Percentiles rank a stretch among this genome's conserved stretches.
Conservation (phyloP, 1,140 invertebrate genomes). For the Muscidifurax raptorellus region DNA sequence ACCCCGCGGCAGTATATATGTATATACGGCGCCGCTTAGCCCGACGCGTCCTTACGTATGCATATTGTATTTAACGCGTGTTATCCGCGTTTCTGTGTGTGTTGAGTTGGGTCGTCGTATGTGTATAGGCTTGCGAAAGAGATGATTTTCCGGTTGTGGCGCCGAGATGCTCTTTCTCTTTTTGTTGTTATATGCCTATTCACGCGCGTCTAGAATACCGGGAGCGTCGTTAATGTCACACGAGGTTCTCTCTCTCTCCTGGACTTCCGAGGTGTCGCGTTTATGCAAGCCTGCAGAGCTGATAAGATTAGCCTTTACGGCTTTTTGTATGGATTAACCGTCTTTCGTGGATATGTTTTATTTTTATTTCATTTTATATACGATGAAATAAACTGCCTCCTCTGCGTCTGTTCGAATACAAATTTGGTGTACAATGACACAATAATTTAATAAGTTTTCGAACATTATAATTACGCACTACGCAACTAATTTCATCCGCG, state of each 20-base stretch:
- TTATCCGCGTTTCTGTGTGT: too few relatives aligned
- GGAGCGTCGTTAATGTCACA: not conserved
- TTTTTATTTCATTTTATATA: too few relatives aligned
- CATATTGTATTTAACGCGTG: not conserved
- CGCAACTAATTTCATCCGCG: too few relatives aligned
- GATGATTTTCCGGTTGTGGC: constrained; percentile 7
- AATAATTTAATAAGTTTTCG: too few relatives aligned
- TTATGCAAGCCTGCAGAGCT: not conserved
- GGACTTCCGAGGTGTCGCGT: not conserved
- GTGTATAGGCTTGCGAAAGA: not conserved
- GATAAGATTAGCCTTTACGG: not conserved
- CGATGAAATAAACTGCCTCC: too few relatives aligned
- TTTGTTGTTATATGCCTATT: not conserved
- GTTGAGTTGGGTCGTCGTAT: too few relatives aligned
- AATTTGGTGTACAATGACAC: too few relatives aligned
- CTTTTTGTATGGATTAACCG: not conserved
- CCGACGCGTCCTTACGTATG: not conserved
- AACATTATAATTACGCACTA: too few relatives aligned
- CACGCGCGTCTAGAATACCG: not conserved
- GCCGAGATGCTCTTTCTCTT: not conserved
- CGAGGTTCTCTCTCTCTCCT: not conserved
- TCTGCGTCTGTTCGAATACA: too few relatives aligned
- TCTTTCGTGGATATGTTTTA: too few relatives aligned
- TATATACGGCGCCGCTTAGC: not conserved
- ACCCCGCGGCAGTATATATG: not conserved